Evolutionary conservation across 2,113 vertebrate species (phyloP).

Genomic region (Anseranas semipalmata): DNA sequence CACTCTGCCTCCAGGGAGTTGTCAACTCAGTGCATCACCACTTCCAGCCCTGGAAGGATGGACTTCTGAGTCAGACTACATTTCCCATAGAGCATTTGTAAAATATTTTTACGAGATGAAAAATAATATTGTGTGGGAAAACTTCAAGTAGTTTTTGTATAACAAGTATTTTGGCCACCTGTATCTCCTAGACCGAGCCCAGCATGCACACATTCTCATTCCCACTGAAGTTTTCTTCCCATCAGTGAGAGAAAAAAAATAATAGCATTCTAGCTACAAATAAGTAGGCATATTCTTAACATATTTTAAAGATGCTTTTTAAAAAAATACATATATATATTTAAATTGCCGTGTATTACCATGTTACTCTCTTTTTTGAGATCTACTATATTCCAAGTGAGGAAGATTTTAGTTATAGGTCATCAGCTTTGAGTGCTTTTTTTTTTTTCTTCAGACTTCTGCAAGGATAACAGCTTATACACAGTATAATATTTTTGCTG

Average conservation of each 20-base stretch:
- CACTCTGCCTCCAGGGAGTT: fast-evolving
- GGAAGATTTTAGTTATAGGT: not conserved
- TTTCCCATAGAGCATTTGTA: not conserved
- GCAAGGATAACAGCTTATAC: not conserved
- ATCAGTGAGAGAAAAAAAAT: not conserved
- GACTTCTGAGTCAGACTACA: not conserved
- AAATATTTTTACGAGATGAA: not conserved
- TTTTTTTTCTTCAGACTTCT: not conserved
- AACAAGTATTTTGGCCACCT: not conserved
- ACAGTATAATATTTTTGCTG: not conserved
- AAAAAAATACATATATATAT: too few relatives aligned
- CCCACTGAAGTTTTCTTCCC: not conserved
- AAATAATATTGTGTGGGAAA: not conserved
- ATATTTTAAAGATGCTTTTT: not conserved
- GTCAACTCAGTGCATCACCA: not conserved
- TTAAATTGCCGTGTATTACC: too few relatives aligned
- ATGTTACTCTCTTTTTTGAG: not conserved
- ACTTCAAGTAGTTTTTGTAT: not conserved
- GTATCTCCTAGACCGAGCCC: not conserved
- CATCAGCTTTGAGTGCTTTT: not conserved
- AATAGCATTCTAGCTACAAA: not conserved
- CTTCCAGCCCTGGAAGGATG: not conserved
- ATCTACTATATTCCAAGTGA: not conserved
- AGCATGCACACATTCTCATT: not conserved
- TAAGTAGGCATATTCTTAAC: not conserved